phyloP scores from a whole-genome alignment of 1,140 invertebrate species.

The Sinella curviseta region DNA sequence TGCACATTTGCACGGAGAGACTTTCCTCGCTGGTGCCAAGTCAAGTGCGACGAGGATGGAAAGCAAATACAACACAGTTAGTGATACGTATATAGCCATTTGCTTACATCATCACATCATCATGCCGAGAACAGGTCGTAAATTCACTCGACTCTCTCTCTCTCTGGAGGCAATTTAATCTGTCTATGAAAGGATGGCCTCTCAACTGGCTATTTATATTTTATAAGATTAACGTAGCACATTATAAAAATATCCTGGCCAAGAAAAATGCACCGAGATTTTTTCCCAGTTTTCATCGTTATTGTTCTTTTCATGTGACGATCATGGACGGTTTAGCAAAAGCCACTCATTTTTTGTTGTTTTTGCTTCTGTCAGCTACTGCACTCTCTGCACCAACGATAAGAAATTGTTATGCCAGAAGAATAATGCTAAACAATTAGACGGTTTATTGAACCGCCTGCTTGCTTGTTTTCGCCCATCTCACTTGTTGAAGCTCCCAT shows the following conservation, averaged over 20 bases:
- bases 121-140: not conserved
- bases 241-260: not conserved
- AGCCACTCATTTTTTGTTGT: not conserved
- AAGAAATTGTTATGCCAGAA: not conserved
- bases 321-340: not conserved
- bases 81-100: no score
- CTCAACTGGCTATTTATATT: not conserved
- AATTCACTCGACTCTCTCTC: no score
- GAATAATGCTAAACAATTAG: slow-evolving; percentile 8
- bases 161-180: not conserved
- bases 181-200: no score
- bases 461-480: not conserved
- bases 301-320: no score
- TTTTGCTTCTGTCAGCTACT: not conserved
- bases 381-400: not conserved
- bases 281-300: not conserved
- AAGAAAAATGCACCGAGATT: not conserved
- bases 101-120: not conserved
- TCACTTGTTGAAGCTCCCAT: not conserved
- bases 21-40: not conserved
- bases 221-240: no score
- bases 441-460: slow-evolving; percentile 20
- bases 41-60: no score
- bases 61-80: no score
- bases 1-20: not conserved